Conservation (phyloP, 2,797 vertebrate genomes). For the Crocidura indochinensis region DNA sequence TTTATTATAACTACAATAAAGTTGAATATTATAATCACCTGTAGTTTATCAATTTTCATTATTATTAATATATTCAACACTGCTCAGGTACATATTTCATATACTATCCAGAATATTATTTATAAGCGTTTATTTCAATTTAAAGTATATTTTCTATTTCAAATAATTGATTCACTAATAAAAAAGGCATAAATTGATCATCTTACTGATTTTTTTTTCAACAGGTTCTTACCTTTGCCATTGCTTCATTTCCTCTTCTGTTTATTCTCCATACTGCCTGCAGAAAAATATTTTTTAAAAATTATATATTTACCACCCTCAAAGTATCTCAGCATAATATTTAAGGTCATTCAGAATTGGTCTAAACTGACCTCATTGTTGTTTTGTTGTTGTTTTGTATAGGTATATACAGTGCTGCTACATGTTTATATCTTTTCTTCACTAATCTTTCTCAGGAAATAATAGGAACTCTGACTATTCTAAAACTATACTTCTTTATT, state of each 20-base stretch:
- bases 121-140: slow-evolving; percentile 1
- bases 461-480: not conserved
- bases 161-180: not conserved
- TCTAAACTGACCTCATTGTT: not conserved
- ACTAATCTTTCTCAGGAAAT: not conserved
- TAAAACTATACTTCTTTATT: not conserved
- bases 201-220: not conserved
- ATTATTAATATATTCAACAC: not conserved
- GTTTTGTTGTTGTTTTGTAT: not conserved
- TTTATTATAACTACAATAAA: slow-evolving; percentile 32
- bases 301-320: not conserved
- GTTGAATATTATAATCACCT: not conserved
- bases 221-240: not conserved
- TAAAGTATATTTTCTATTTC: not conserved
- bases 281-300: not conserved
- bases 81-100: not conserved
- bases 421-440: not conserved
- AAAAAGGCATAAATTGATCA: not conserved
- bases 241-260: not conserved
- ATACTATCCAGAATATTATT: not conserved
- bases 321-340: not conserved
- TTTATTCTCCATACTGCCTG: not conserved
- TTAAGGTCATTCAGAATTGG: not conserved
- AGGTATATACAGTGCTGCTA: not conserved
- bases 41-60: not conserved